phyloP scores from a whole-genome alignment of 2,797 vertebrate genomes.

The Characodon lateralis region DNA sequence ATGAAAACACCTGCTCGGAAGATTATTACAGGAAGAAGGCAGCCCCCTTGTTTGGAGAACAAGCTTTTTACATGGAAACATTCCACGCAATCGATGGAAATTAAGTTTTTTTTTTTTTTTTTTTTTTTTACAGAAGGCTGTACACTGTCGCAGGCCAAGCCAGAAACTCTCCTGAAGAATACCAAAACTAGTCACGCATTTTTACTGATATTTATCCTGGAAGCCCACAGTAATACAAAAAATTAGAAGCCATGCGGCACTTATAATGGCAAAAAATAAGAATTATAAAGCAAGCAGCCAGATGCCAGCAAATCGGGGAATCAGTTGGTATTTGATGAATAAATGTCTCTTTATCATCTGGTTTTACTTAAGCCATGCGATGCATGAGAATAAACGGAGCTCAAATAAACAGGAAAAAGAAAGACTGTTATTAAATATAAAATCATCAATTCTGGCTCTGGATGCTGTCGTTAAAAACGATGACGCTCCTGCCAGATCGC shows the following conservation, averaged over 20 bases:
- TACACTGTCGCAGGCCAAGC: slow-evolving; percentile 5
- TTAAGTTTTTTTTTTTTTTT: background rate
- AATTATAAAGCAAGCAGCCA: background rate
- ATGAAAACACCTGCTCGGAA: slow-evolving; percentile 78
- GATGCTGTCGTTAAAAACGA: slow-evolving; percentile 49
- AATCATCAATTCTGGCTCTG: slow-evolving; percentile 27
- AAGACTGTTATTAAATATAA: background rate
- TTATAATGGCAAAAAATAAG: slow-evolving; percentile 19
- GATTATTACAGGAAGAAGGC: slow-evolving; percentile 77
- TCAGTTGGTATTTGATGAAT: slow-evolving; percentile 8
- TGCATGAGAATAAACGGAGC: background rate
- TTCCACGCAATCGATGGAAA: slow-evolving; percentile 3
- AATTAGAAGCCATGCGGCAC: slow-evolving; percentile 33
- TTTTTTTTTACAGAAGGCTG: background rate
- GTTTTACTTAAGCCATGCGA: slow-evolving; percentile 25
- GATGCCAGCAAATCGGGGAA: background rate
- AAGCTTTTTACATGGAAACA: background rate
- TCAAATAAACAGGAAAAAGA: background rate
- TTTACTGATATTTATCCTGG: background rate
- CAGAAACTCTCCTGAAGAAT: slow-evolving; percentile 16
- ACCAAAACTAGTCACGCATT: slow-evolving; percentile 24
- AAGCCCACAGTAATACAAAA: background rate
- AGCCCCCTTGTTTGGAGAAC: slow-evolving; percentile 63
- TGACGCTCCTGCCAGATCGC: slow-evolving; percentile 65
- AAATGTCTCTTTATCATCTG: slow-evolving; percentile 44